Percentiles rank a stretch among this genome's conserved stretches.
Evolutionary conservation across 2,797 vertebrate species (phyloP).

Genomic region (Tadarida brasiliensis): DNA sequence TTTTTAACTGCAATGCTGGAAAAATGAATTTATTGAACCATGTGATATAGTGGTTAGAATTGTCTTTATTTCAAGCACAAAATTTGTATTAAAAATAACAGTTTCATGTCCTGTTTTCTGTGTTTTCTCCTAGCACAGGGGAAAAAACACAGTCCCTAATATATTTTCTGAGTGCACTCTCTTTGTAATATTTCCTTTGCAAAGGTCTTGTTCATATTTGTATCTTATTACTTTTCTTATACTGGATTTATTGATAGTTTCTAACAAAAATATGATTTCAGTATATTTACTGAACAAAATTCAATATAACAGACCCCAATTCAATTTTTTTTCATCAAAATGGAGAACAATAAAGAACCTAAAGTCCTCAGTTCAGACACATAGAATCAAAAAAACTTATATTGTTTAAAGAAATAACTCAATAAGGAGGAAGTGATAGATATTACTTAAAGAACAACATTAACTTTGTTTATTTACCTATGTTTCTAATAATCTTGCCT

Average conservation of each 20-base stretch:
- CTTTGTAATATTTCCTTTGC: conserved; percentile 91
- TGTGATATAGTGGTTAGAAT: conserved; percentile 54
- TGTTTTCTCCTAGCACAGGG: conserved; percentile 83
- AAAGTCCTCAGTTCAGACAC: conserved; percentile 94
- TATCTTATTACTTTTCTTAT: conserved; percentile 97
- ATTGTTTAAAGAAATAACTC: conserved; percentile 97
- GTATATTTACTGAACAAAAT: conserved; percentile 99
- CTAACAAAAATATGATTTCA: conserved; percentile 98
- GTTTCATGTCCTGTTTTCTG: conserved; percentile 80
- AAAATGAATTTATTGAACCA: conserved; percentile 65
- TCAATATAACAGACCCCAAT: conserved; percentile 96
- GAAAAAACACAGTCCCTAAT: conserved; percentile 86
- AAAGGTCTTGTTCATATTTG: conserved; percentile 94
- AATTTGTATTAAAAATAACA: conserved; percentile 84
- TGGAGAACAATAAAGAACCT: conserved; percentile 98
- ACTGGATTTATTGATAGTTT: conserved; percentile 99
- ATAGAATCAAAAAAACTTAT: conserved; percentile 92
- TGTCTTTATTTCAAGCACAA: conserved; percentile 73
- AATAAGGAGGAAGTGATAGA: conserved; percentile 98
- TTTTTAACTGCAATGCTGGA: background rate
- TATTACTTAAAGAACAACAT: conserved; percentile 97
- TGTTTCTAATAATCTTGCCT: conserved; percentile 85
- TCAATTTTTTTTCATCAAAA: conserved; percentile 97
- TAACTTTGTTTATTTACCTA: conserved; percentile 89
- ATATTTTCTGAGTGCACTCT: conserved; percentile 86